Evolutionary conservation across 2,113 vertebrate genomes (phyloP).

Genomic region (Embiotoca jacksoni): DNA sequence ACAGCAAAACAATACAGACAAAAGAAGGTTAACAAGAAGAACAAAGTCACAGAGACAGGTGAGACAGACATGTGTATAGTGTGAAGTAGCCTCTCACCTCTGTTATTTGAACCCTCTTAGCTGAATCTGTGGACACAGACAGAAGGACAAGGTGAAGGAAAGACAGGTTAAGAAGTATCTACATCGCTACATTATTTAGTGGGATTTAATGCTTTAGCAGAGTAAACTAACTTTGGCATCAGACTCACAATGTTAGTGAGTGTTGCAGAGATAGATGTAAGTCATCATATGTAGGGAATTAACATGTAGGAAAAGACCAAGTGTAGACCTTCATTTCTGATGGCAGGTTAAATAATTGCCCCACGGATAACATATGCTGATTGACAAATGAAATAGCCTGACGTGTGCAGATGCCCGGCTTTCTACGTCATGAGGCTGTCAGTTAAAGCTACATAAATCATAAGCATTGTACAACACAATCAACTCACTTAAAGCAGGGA

Average conservation of each 20-base stretch:
- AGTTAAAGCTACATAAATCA: not conserved
- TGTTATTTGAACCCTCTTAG: slow-evolving; percentile 74
- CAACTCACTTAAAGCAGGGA: not conserved
- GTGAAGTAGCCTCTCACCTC: slow-evolving; percentile 77
- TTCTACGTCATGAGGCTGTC: not conserved
- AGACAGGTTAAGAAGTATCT: slow-evolving; percentile 5
- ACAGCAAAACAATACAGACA: not conserved
- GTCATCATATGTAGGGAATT: no score
- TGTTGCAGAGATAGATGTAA: no score
- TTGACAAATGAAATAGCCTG: no score
- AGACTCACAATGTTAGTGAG: not conserved
- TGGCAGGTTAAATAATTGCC: no score
- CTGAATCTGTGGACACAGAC: slow-evolving; percentile 72
- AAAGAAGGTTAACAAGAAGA: not conserved
- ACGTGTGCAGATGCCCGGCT: no score
- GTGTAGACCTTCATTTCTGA: no score
- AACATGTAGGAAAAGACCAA: no score
- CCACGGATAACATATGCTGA: no score
- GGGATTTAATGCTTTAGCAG: not conserved
- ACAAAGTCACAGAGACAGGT: slow-evolving; percentile 2
- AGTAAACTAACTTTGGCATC: not conserved
- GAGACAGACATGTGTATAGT: slow-evolving; percentile 11
- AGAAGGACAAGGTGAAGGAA: slow-evolving; percentile 32
- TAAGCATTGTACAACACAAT: not conserved
- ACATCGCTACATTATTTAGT: slow-evolving; percentile 38